A percentile compares a stretch with the other conserved stretches of the same genome.
These are phyloP conservation scores for Stenurella melanura DNA, from an alignment of 2,888 invertebrate species.

Conservation along the genomic window DNA sequence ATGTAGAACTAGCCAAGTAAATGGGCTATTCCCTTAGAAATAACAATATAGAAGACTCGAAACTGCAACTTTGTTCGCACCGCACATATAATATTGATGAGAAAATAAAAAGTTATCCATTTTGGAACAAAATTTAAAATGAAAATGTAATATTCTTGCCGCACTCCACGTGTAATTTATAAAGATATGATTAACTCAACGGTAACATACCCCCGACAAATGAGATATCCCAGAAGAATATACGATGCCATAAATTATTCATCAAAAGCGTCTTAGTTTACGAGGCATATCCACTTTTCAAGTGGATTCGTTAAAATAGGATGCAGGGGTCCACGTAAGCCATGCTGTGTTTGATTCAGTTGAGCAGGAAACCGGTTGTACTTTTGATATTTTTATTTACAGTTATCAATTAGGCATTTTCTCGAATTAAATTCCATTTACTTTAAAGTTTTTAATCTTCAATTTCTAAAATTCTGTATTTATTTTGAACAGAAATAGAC, in stretches of 20 bases:
- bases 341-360: not conserved
- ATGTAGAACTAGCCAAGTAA: too few species aligned
- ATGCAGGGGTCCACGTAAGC: not conserved
- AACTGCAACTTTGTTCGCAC: not conserved
- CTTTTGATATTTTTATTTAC: not conserved
- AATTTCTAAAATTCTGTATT: too few species aligned
- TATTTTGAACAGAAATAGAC: too few species aligned
- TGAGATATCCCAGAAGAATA: constrained; percentile 40
- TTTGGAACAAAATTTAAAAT: constrained; percentile 12
- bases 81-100: constrained; percentile 8
- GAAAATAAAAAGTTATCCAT: not conserved
- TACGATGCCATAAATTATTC: constrained; percentile 37
- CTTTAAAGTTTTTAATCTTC: too few species aligned
- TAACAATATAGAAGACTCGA: not conserved
- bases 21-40: not conserved
- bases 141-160: not conserved
- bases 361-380: not conserved
- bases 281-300: constrained; percentile 20
- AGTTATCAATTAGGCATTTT: not conserved
- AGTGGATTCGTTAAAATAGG: constrained; percentile 34
- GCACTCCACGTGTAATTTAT: constrained; percentile 30
- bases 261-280: constrained; percentile 39
- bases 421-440: too few species aligned
- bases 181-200: constrained; percentile 36
- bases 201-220: constrained; percentile 31